Percentiles rank a stretch among this genome's conserved stretches.
phyloP scores from a whole-genome alignment of 2,797 vertebrate species.

The Protosalanx chinensis region DNA sequence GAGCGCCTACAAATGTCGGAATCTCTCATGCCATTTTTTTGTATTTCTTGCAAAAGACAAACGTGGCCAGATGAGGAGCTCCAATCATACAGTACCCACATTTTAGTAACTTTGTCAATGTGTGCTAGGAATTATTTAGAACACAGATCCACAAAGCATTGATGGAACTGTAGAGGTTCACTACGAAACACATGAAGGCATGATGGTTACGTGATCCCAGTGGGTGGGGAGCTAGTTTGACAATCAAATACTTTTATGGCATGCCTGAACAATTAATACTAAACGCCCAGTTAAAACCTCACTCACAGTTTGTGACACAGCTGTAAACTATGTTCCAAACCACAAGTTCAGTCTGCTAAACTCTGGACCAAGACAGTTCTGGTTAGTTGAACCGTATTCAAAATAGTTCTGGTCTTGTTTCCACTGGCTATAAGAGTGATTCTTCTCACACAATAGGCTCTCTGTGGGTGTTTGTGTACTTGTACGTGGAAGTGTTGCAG shows the following conservation, averaged over 20 bases:
- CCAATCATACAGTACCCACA: background rate
- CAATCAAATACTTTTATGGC: constrained; percentile 2
- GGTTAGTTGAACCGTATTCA: constrained; percentile 25
- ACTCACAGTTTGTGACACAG: background rate
- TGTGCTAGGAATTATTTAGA: background rate
- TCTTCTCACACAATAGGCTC: background rate
- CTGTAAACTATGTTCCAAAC: background rate
- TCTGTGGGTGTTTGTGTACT: background rate
- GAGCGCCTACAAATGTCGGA: too few species aligned
- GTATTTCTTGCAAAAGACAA: background rate
- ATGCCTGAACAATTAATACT: background rate
- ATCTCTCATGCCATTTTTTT: background rate
- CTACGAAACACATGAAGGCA: too few species aligned
- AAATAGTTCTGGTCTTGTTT: background rate
- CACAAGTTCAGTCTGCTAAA: background rate
- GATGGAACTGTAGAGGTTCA: background rate
- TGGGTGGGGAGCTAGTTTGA: background rate
- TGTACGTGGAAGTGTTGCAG: background rate
- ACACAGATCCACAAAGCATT: background rate
- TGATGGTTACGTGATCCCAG: too few species aligned
- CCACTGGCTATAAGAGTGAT: background rate
- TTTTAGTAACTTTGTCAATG: background rate
- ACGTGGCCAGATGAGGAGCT: background rate
- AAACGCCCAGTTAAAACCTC: background rate
- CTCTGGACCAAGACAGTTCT: constrained; percentile 1